These are phyloP conservation scores for Luscinia megarhynchos DNA, from an alignment of 2,797 vertebrate genomes.

Conservation along the genomic window DNA sequence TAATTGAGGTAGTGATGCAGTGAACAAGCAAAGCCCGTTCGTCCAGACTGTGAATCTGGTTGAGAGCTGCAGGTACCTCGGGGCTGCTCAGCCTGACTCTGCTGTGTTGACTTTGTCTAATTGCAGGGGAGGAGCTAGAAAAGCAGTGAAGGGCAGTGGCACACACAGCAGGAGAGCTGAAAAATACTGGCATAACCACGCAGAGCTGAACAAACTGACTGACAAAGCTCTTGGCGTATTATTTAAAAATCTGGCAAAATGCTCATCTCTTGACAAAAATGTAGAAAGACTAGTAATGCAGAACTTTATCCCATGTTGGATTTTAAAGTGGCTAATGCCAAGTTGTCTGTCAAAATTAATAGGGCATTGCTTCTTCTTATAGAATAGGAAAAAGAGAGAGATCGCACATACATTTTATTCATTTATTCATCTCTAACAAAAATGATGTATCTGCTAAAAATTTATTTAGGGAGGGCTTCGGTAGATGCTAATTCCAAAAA, in stretches of 20 bases:
- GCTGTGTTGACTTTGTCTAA: slow-evolving; percentile 98
- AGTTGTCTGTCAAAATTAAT: slow-evolving; percentile 85
- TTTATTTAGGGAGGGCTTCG: slow-evolving; percentile 68
- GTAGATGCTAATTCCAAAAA: slow-evolving; percentile 62
- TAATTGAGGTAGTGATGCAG: slow-evolving; percentile 74
- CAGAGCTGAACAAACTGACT: slow-evolving; percentile 75
- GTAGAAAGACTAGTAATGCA: slow-evolving; percentile 77
- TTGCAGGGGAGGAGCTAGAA: slow-evolving; percentile 93
- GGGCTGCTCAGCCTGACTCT: slow-evolving; percentile 77
- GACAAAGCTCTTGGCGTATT: slow-evolving; percentile 75
- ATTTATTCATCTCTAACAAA: slow-evolving; percentile 78
- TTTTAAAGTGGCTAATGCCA: slow-evolving; percentile 80
- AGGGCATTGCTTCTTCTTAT: slow-evolving; percentile 76
- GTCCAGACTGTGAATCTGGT: slow-evolving; percentile 64
- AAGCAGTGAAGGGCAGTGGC: slow-evolving; percentile 74
- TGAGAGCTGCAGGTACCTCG: slow-evolving; percentile 85
- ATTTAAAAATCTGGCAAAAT: slow-evolving; percentile 79
- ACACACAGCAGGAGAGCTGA: slow-evolving; percentile 77
- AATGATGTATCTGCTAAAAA: slow-evolving; percentile 78
- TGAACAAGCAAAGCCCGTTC: slow-evolving; percentile 72
- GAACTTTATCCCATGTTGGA: slow-evolving; percentile 79
- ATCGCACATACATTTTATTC: slow-evolving; percentile 69
- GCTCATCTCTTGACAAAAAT: slow-evolving; percentile 79
- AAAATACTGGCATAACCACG: slow-evolving; percentile 73
- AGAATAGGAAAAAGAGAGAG: slow-evolving; percentile 52